A percentile compares a stretch with the other conserved stretches of the same genome.
Conservation (phyloP, 2,113 vertebrate species). For the Turdus rufiventris region DNA sequence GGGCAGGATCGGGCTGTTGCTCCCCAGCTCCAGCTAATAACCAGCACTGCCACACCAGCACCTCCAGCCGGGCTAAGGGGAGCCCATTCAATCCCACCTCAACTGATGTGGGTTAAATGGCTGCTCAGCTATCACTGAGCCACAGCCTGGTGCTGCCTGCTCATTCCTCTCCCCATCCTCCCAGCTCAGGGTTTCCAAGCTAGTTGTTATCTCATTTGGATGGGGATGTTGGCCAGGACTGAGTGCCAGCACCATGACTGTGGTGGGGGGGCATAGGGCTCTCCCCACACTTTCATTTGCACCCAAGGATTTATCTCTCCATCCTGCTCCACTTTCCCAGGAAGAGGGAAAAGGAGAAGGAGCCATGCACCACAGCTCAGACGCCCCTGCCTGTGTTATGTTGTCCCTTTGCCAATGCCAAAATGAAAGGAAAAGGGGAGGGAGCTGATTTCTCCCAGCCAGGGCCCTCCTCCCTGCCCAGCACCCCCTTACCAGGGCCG, state of each 20-base stretch:
- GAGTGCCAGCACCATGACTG: not conserved
- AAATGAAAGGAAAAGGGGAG: conserved; percentile 72
- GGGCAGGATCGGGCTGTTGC: not conserved
- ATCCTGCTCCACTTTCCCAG: not conserved
- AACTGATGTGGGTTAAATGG: not conserved
- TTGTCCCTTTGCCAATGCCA: conserved; percentile 65
- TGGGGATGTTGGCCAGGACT: not conserved
- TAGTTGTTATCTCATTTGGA: not conserved
- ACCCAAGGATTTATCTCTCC: not conserved
- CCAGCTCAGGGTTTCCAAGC: not conserved
- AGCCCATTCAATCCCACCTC: not conserved
- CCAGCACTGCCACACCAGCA: not conserved
- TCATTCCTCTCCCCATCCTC: not conserved
- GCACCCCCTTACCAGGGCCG: conserved; percentile 87
- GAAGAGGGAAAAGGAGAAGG: not conserved
- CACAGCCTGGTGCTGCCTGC: not conserved
- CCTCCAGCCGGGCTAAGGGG: not conserved
- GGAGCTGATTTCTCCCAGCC: conserved; percentile 48
- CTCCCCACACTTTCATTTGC: not conserved
- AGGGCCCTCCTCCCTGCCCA: not conserved
- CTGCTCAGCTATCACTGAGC: not conserved
- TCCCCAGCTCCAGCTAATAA: not conserved
- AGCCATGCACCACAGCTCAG: not conserved
- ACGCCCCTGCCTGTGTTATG: conserved; percentile 37
- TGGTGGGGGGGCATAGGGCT: not conserved